phyloP scores from a whole-genome alignment of 2,113 vertebrate species.

The Myiozetetes cayanensis region DNA sequence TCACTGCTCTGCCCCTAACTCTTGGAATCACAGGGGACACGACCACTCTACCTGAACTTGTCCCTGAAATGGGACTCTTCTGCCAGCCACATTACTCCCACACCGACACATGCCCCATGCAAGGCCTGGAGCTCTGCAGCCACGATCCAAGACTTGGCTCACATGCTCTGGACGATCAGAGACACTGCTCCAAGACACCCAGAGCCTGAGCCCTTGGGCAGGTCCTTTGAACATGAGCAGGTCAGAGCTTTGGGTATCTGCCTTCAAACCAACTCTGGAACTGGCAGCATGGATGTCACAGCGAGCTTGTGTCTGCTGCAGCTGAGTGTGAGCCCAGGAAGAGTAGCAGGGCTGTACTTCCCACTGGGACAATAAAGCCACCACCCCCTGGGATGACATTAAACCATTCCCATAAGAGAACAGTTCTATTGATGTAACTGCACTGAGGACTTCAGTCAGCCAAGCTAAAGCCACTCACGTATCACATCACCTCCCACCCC shows the following conservation, averaged over 20 bases:
- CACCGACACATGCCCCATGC: accelerated
- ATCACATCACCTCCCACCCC: slow-evolving; percentile 15
- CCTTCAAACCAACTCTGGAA: neutral
- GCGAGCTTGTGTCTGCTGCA: neutral
- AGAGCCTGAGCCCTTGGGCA: neutral
- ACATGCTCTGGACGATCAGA: neutral
- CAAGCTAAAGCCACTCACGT: neutral
- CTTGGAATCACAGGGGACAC: neutral
- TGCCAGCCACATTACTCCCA: neutral
- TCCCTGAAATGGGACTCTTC: neutral
- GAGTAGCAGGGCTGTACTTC: neutral
- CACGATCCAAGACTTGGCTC: neutral
- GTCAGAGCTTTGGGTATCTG: neutral
- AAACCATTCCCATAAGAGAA: neutral
- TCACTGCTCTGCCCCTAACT: neutral
- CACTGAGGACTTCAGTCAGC: neutral
- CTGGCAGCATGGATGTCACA: neutral
- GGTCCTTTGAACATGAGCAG: neutral
- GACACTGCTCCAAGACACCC: neutral
- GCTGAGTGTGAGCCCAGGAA: neutral
- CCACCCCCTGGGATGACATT: neutral
- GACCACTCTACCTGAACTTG: neutral
- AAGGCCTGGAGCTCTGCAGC: neutral
- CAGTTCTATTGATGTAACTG: neutral
- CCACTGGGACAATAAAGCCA: neutral